phyloP scores from a whole-genome alignment of 2,113 vertebrate species.

The Heptranchias perlo region DNA sequence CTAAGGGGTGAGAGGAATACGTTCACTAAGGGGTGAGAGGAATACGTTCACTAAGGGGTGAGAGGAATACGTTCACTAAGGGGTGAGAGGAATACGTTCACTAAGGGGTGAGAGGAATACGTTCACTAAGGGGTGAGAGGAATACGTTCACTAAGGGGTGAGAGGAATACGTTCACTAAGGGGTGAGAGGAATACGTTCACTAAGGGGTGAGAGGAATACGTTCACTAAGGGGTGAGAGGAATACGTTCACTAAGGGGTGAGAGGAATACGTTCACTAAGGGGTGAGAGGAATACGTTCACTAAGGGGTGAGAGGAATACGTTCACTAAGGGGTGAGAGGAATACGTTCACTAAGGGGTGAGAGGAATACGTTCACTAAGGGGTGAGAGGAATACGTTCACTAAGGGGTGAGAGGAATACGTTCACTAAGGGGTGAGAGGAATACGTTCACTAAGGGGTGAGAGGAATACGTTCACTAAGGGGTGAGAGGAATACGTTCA shows the following conservation, averaged over 20 bases:
- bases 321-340: too few relatives aligned
- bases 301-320: background rate
- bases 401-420: background rate
- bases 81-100: background rate
- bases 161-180: too few relatives aligned
- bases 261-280: too few relatives aligned
- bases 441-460: background rate
- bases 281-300: background rate
- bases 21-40: too few relatives aligned
- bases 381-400: background rate
- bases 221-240: too few relatives aligned
- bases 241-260: background rate
- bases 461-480: too few relatives aligned
- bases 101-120: background rate
- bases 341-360: background rate
- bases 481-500: background rate
- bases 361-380: too few relatives aligned
- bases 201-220: background rate
- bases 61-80: too few relatives aligned
- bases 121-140: too few relatives aligned
- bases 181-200: background rate
- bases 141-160: background rate
- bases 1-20: background rate
- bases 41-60: background rate
- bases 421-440: too few relatives aligned